A percentile compares a stretch with the other conserved stretches of the same genome.
Conservation (phyloP, 2,888 invertebrate species). For the Hemistola chrysoprasaria region DNA sequence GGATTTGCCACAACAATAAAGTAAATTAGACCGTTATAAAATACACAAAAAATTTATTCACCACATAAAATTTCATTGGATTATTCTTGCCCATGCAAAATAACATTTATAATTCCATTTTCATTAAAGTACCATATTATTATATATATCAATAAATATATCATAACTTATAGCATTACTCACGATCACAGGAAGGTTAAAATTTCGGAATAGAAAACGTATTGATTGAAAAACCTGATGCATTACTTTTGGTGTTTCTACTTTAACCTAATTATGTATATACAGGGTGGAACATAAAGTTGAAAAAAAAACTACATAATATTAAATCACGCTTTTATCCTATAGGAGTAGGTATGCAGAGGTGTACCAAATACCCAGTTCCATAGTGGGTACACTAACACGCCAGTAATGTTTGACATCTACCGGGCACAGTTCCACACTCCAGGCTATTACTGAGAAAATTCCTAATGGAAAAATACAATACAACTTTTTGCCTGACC, state of each 20-base stretch:
- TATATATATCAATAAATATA: constrained; percentile 42
- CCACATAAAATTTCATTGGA: constrained; percentile 77
- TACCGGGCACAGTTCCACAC: too few species aligned
- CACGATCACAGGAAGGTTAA: constrained; percentile 80
- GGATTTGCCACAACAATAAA: constrained; percentile 1
- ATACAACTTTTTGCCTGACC: too few species aligned
- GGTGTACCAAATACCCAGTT: too few species aligned
- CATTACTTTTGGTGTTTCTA: constrained; percentile 58
- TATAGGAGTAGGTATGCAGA: too few species aligned
- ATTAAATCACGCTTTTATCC: too few species aligned
- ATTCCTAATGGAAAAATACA: too few species aligned
- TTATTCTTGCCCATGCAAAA: constrained; percentile 72
- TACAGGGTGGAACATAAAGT: neutral
- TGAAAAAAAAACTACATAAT: neutral
- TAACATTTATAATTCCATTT: constrained; percentile 72
- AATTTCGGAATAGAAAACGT: constrained; percentile 78
- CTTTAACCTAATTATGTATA: constrained; percentile 48
- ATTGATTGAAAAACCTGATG: constrained; percentile 53
- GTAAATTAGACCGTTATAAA: constrained; percentile 44
- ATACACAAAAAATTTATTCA: constrained; percentile 80
- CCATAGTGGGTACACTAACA: too few species aligned
- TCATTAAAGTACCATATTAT: constrained; percentile 69
- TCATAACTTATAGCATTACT: constrained; percentile 66
- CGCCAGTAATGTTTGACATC: too few species aligned
- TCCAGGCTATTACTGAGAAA: too few species aligned